Percentiles rank a stretch among this genome's conserved stretches.
Evolutionary conservation across 2,888 invertebrate species (phyloP).

Genomic region (Mesoligia furuncula): DNA sequence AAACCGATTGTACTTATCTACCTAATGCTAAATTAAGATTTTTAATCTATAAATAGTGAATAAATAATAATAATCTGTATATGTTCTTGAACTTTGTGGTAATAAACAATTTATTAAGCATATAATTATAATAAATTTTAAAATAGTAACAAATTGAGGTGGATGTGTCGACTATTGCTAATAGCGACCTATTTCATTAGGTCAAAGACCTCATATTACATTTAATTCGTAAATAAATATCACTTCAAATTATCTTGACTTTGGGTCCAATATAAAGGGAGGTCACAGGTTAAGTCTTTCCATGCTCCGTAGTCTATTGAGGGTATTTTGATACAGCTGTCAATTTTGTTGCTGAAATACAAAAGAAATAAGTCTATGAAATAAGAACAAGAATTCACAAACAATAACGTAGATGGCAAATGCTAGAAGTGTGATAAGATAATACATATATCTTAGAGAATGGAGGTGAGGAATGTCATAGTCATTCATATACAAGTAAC

Average conservation of each 20-base stretch:
- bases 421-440: neutral
- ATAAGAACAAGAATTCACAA: neutral
- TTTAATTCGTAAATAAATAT: neutral
- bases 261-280: conserved; percentile 26
- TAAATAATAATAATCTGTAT: too few species aligned
- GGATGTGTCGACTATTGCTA: conserved; percentile 12
- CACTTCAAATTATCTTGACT: neutral
- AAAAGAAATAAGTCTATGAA: neutral
- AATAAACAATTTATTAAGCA: too few species aligned
- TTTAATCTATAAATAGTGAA: too few species aligned
- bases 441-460: neutral
- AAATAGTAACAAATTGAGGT: conserved; percentile 1
- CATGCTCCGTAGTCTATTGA: conserved; percentile 34
- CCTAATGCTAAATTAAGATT: too few species aligned
- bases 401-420: neutral
- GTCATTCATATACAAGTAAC: too few species aligned
- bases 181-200: conserved; percentile 24
- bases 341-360: conserved; percentile 49
- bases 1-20: too few species aligned
- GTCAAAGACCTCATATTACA: conserved; percentile 26
- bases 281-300: conserved; percentile 37
- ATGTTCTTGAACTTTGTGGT: too few species aligned
- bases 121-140: neutral
- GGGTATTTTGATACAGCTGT: conserved; percentile 39
- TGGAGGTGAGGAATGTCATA: neutral